Evolutionary conservation across 2,113 vertebrate species (phyloP), one percentile per base, ranked within the genome.

Genomic region (Petrocephalus zakoni): DNA sequence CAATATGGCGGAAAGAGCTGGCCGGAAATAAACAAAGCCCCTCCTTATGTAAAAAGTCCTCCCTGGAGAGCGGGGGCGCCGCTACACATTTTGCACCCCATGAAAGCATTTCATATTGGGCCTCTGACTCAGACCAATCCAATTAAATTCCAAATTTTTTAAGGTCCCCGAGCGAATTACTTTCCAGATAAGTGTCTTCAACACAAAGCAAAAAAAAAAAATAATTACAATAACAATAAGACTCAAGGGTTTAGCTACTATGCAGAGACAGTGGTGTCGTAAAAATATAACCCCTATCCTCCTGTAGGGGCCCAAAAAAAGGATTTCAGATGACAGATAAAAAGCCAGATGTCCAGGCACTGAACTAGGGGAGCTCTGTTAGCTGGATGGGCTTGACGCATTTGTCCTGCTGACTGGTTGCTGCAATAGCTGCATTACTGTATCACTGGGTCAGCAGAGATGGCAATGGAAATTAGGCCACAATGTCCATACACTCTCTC

Each of bases 41-140:
- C 55, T 88, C 75, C 56, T 88, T 88, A 88, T 15, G 78, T 84
- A 61, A 49, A 22, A 88, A 78, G 5, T 85, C 25, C 51, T 85
- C 49, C 47, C 51, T 68, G n/a, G 61, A 68, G 2, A 13, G 9
- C 11, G n/a, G 25, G 0, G 25, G 61, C 2, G 10, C 61, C n/a
- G 25, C 11, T 25, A 64, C 22, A 64, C 61, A 64, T 64, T 22
- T 25, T 4, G 61, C 9, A 4, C 61, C 61, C 61, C 61, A 25
- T 68, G 25, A 68, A 68, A 68, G 25, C 25, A 68, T 68, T 29
- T 68, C n/a, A 68, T 68, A 68, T 29, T 29, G 25, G 11, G 61
- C 10, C n/a, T 10, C 10, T n/a, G 4, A 68, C 61, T 10, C 61
- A 29, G 61, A 68, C 61, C n/a, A 29, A 68, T 68, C 61, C 61